Evolutionary conservation across 2,888 invertebrate genomes (phyloP).

Genomic region (Rhamnusium bicolor): DNA sequence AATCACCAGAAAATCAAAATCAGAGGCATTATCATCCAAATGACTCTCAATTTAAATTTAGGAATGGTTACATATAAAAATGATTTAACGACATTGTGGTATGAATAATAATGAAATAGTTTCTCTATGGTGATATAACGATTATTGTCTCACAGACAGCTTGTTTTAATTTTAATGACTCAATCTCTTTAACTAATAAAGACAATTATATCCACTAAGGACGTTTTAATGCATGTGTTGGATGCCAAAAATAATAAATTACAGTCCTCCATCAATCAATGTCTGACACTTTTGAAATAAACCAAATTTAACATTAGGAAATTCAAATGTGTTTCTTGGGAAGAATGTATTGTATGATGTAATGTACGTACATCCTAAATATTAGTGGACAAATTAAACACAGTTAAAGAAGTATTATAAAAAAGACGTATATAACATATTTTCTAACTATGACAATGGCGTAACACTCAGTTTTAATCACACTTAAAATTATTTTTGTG

Average conservation of each 20-base stretch:
- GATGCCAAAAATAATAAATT: slow-evolving; percentile 23
- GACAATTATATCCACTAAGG: slow-evolving; percentile 14
- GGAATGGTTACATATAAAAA: background rate
- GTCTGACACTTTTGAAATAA: slow-evolving; percentile 14
- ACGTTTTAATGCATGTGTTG: background rate
- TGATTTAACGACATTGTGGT: background rate
- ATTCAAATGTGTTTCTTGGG: background rate
- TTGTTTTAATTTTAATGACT: slow-evolving; percentile 42
- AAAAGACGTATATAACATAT: background rate
- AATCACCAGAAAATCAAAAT: background rate
- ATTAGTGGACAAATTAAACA: background rate
- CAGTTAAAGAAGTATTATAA: background rate
- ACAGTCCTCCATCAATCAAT: slow-evolving; percentile 16
- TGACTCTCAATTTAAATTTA: slow-evolving; percentile 2
- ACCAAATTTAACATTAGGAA: slow-evolving; percentile 1
- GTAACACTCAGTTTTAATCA: too few relatives aligned
- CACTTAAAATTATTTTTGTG: too few relatives aligned
- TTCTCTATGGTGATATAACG: background rate
- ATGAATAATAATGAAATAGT: background rate
- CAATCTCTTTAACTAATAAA: slow-evolving; percentile 30
- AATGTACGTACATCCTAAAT: background rate
- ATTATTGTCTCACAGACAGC: background rate
- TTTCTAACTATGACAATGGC: background rate
- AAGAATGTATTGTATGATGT: slow-evolving; percentile 6
- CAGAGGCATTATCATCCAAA: background rate